A percentile compares a stretch with the other conserved stretches of the same genome.
phyloP scores from a whole-genome alignment of 2,888 invertebrate species.

The Neocrepidodera transversa region DNA sequence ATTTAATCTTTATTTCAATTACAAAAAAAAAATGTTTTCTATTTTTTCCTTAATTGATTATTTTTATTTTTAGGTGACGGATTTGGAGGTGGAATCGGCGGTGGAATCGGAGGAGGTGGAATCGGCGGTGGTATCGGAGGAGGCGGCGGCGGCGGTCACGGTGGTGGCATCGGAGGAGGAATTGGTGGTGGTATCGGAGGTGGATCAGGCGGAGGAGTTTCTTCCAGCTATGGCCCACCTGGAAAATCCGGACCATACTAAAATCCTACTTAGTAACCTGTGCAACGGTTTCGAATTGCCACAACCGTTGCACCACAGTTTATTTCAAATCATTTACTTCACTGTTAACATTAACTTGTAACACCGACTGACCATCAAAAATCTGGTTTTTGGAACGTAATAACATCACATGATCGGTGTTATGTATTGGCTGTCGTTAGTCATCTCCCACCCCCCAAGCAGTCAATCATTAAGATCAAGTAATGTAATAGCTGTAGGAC shows the following conservation, averaged over 20 bases:
- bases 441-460: not conserved
- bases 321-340: not conserved
- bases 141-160: conserved; percentile 48
- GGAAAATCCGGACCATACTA: conserved; percentile 61
- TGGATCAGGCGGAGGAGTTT: conserved; percentile 53
- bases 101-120: conserved; percentile 51
- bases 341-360: not conserved
- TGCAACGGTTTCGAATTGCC: conserved; percentile 18
- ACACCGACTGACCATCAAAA: not conserved
- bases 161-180: conserved; percentile 43
- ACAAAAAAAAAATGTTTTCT: too few relatives aligned
- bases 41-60: too few relatives aligned
- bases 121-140: conserved; percentile 47
- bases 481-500: not conserved
- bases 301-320: conserved; percentile 15
- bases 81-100: conserved; percentile 58
- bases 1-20: not conserved
- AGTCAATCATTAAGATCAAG: not conserved
- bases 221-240: conserved; percentile 59
- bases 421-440: conserved; percentile 1
- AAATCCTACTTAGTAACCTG: conserved; percentile 42
- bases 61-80: conserved; percentile 52
- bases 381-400: not conserved
- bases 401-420: not conserved
- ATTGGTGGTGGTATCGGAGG: conserved; percentile 50